Conservation (phyloP, 1,140 invertebrate genomes). For the Drosophila biarmipes region DNA sequence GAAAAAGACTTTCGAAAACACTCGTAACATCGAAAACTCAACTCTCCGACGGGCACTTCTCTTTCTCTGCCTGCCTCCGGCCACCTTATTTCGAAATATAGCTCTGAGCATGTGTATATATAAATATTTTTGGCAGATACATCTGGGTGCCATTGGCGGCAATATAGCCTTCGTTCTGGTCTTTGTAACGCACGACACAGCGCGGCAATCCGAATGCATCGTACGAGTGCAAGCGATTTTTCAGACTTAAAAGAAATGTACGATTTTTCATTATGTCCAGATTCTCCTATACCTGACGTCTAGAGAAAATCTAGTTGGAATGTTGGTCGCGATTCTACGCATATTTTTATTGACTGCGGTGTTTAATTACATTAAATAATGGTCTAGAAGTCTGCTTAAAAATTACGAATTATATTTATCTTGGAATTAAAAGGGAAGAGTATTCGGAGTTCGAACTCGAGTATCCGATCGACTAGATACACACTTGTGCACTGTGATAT, state of each 20-base stretch:
- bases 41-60: constrained; percentile 19
- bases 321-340: neutral
- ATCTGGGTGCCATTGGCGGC: constrained; percentile 10
- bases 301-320: neutral
- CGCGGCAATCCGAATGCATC: constrained; percentile 2
- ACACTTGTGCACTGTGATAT: constrained; percentile 13
- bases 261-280: constrained; percentile 18
- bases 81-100: constrained; percentile 41
- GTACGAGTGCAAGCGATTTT: constrained; percentile 1
- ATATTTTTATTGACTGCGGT: no score
- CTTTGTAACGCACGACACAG: constrained; percentile 26
- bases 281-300: constrained; percentile 2
- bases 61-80: constrained; percentile 7
- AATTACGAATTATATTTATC: no score
- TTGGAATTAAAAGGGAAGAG: neutral
- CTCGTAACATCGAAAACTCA: constrained; percentile 33
- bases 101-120: constrained; percentile 16
- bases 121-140: constrained; percentile 39
- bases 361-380: no score
- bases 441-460: neutral
- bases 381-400: no score
- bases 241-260: constrained; percentile 10
- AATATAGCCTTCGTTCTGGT: constrained; percentile 20
- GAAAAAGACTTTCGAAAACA: constrained; percentile 42
- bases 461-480: neutral